phyloP scores from a whole-genome alignment of 2,113 vertebrate species.

The Pteropus alecto region DNA sequence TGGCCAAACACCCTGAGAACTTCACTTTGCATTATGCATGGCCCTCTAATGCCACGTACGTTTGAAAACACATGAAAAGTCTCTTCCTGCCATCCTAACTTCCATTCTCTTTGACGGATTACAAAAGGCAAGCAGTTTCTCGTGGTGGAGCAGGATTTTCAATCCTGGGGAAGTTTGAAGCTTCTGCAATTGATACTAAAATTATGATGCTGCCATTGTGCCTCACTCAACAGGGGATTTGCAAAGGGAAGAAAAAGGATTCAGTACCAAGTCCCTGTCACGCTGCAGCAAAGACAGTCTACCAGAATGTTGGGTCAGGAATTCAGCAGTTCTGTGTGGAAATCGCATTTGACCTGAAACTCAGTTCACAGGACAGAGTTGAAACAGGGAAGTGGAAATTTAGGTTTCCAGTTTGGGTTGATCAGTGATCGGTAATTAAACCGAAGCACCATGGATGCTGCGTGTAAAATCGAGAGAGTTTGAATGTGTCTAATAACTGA shows the following conservation, averaged over 20 bases:
- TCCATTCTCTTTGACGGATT: conserved; percentile 63
- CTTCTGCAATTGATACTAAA: conserved; percentile 65
- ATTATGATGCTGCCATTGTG: conserved; percentile 50
- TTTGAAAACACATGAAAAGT: conserved; percentile 62
- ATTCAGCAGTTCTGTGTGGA: conserved; percentile 24
- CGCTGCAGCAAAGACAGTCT: conserved; percentile 40
- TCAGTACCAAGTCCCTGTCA: conserved; percentile 45
- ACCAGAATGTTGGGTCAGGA: conserved; percentile 23
- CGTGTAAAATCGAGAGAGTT: neutral
- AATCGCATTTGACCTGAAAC: neutral
- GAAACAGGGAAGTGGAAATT: neutral
- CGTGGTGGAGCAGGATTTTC: conserved; percentile 60
- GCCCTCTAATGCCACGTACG: conserved; percentile 22
- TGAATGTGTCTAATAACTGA: neutral
- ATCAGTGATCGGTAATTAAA: conserved; percentile 47
- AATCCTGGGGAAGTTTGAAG: conserved; percentile 64
- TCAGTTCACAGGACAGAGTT: conserved; percentile 25
- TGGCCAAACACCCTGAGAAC: conserved; percentile 36
- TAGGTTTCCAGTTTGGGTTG: neutral
- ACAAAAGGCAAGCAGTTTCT: conserved; percentile 20
- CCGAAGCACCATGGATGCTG: neutral
- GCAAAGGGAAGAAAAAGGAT: conserved; percentile 26
- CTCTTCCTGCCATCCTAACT: conserved; percentile 45
- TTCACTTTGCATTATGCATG: conserved; percentile 31
- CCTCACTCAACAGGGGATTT: conserved; percentile 56